Evolutionary conservation across 2,113 vertebrate genomes (phyloP).

Genomic region (Stigmatopora argus): DNA sequence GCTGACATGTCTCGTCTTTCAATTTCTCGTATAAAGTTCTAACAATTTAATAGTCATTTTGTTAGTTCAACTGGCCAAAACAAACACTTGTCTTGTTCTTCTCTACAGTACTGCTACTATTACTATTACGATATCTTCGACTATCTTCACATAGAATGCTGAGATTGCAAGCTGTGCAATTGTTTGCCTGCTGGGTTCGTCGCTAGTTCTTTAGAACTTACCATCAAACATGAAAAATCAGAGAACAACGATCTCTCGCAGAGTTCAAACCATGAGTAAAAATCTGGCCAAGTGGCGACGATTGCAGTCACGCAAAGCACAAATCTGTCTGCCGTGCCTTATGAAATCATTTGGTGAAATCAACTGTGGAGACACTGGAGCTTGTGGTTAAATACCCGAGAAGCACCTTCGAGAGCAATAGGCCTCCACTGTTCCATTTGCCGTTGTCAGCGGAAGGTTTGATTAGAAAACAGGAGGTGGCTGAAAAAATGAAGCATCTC

Average conservation of each 20-base stretch:
- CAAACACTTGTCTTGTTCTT: too few relatives aligned
- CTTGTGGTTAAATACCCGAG: background rate
- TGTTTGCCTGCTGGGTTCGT: background rate
- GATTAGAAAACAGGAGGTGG: constrained; percentile 8
- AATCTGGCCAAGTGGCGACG: background rate
- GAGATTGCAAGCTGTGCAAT: background rate
- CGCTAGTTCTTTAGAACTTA: background rate
- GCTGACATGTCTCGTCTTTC: too few relatives aligned
- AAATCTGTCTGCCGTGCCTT: background rate
- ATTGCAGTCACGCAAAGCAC: background rate
- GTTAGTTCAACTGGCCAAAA: too few relatives aligned
- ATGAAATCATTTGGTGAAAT: background rate
- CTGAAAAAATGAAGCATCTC: constrained; percentile 10
- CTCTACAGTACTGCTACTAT: too few relatives aligned
- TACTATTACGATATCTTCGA: too few relatives aligned
- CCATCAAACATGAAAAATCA: background rate
- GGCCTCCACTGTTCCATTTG: background rate
- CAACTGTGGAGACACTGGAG: background rate
- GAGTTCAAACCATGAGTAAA: background rate
- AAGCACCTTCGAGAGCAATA: background rate
- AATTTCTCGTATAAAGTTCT: too few relatives aligned
- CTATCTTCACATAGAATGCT: background rate
- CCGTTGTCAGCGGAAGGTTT: constrained; percentile 7
- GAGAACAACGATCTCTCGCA: background rate
- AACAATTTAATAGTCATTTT: too few relatives aligned